Evolutionary conservation across 2,888 invertebrate species (phyloP).

Genomic region (Sarcophaga variegata): DNA sequence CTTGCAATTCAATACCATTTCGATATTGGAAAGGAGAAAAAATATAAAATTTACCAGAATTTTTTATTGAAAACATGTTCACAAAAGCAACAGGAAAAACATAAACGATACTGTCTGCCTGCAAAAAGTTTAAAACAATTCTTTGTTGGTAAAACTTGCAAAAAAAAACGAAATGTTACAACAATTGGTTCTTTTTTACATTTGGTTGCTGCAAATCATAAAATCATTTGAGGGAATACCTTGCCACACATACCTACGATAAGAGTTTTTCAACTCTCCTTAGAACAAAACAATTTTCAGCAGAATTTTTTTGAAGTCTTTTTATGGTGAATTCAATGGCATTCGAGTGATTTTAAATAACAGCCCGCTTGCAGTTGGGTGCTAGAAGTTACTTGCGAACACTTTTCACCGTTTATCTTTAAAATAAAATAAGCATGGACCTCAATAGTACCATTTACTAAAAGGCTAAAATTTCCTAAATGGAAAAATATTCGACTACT

Average conservation of each 20-base stretch:
- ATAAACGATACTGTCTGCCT: background rate
- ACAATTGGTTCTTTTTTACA: background rate
- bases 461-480: too few species aligned
- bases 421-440: too few species aligned
- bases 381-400: too few species aligned
- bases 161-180: background rate
- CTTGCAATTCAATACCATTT: background rate
- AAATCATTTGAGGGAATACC: slow-evolving; percentile 9
- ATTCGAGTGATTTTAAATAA: too few species aligned
- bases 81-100: background rate
- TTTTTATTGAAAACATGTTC: background rate
- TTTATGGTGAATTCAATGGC: too few species aligned
- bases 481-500: too few species aligned
- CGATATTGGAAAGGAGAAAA: too few species aligned
- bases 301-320: background rate
- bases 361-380: too few species aligned
- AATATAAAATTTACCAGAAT: too few species aligned
- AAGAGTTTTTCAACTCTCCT: background rate
- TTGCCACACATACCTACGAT: background rate
- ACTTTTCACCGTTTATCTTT: too few species aligned
- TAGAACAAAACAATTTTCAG: background rate
- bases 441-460: too few species aligned
- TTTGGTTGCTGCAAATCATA: slow-evolving; percentile 10
- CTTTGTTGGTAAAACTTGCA: slow-evolving; percentile 3
- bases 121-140: background rate